Evolutionary conservation across 2,888 invertebrate genomes (phyloP).

Genomic region (Cecidostiba fungosa): DNA sequence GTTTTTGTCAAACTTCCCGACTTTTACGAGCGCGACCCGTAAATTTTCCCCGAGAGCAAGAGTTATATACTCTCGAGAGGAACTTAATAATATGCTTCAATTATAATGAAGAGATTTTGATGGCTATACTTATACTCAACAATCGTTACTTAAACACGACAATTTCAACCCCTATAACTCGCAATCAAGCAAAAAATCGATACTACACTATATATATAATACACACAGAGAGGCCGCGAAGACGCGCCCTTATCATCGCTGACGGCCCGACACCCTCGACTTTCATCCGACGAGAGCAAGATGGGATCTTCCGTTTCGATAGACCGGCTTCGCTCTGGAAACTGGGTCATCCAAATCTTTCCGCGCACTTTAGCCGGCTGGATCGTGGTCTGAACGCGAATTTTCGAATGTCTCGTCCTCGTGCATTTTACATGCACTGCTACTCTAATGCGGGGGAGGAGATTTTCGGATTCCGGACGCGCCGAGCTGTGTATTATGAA

Average conservation of each 20-base stretch:
- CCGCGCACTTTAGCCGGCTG: background rate
- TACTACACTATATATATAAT: too few relatives aligned
- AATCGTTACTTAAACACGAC: too few relatives aligned
- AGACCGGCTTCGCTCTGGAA: slow-evolving; percentile 38
- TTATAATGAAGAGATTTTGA: background rate
- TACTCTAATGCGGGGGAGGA: background rate
- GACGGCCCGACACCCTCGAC: background rate
- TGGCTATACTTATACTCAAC: too few relatives aligned
- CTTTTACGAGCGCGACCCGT: background rate
- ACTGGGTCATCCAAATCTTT: slow-evolving; percentile 58
- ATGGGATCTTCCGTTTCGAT: slow-evolving; percentile 60
- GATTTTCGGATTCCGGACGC: slow-evolving; percentile 8
- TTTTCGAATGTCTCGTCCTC: background rate
- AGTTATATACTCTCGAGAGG: background rate
- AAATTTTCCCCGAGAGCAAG: background rate
- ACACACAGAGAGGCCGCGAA: background rate
- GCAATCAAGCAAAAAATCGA: background rate
- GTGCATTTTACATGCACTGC: background rate
- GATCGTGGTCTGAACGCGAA: background rate
- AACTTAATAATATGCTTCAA: background rate
- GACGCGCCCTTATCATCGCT: slow-evolving; percentile 28
- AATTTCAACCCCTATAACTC: too few relatives aligned
- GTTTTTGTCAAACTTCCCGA: background rate
- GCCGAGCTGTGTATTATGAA: background rate
- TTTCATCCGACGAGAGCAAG: slow-evolving; percentile 2